A percentile compares a stretch with the other conserved stretches of the same genome.
Conservation (phyloP, 2,113 vertebrate species). For the Delphinapterus leucas region DNA sequence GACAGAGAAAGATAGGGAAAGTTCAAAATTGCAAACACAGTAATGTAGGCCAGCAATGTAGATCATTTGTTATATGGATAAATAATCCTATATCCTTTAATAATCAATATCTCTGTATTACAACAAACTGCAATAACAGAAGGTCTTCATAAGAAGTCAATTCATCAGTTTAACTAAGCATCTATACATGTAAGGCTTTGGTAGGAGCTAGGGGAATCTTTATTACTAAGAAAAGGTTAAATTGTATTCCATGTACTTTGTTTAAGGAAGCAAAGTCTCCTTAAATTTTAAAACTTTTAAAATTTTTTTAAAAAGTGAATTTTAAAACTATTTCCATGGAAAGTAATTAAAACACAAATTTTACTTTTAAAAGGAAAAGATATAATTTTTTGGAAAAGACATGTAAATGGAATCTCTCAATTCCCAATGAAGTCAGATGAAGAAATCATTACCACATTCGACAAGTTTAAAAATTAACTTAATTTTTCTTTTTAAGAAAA, state of each 20-base stretch:
- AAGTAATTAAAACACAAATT: neutral
- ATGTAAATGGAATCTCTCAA: neutral
- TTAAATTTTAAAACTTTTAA: neutral
- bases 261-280: neutral
- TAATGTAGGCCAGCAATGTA: neutral
- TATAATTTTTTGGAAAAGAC: neutral
- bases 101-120: neutral
- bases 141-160: neutral
- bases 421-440: neutral
- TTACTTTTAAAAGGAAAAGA: neutral
- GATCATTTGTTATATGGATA: neutral
- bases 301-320: too few species aligned
- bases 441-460: neutral
- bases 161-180: neutral
- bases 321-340: neutral
- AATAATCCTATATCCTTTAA: neutral
- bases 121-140: neutral
- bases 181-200: neutral
- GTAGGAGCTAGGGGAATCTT: neutral
- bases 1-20: neutral
- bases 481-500: neutral
- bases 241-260: neutral
- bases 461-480: neutral
- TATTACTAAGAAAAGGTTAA: neutral
- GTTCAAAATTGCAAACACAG: neutral